These are phyloP conservation scores for Spermophilus dauricus DNA, from an alignment of 2,113 vertebrate genomes.

Conservation along the genomic window DNA sequence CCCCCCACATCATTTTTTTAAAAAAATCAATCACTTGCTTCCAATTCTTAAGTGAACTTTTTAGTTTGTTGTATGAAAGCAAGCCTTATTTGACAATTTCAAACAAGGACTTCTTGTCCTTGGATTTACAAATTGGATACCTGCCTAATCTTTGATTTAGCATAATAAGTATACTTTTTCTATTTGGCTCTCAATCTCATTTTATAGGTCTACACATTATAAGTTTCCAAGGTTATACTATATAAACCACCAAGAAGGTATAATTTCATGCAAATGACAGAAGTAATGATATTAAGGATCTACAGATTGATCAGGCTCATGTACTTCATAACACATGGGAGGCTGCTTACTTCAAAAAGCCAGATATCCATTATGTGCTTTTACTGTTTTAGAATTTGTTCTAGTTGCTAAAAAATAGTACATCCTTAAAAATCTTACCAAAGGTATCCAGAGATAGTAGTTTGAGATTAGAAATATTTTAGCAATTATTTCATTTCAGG, in stretches of 20 bases:
- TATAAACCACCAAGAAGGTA: neutral
- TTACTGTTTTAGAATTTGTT: constrained; percentile 35
- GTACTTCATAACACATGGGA: neutral
- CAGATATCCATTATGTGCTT: neutral
- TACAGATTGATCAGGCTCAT: neutral
- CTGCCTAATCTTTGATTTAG: neutral
- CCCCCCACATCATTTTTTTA: neutral
- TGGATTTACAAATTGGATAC: neutral
- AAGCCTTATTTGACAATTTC: neutral
- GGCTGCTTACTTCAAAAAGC: neutral
- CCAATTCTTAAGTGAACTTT: constrained; percentile 34
- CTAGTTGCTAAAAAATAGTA: neutral
- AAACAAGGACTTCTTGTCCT: neutral
- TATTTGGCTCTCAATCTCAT: neutral
- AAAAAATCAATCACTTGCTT: neutral
- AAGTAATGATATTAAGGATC: neutral
- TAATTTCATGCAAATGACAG: neutral
- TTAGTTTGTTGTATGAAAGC: neutral
- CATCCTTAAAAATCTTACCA: neutral
- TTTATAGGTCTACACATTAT: neutral
- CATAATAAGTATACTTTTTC: neutral
- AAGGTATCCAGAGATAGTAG: neutral
- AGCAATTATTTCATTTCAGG: constrained; percentile 17
- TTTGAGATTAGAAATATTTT: constrained; percentile 51
- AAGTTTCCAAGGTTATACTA: neutral